These are phyloP conservation scores for Tinamus major DNA, from an alignment of 2,797 vertebrate genomes.

Conservation along the genomic window DNA sequence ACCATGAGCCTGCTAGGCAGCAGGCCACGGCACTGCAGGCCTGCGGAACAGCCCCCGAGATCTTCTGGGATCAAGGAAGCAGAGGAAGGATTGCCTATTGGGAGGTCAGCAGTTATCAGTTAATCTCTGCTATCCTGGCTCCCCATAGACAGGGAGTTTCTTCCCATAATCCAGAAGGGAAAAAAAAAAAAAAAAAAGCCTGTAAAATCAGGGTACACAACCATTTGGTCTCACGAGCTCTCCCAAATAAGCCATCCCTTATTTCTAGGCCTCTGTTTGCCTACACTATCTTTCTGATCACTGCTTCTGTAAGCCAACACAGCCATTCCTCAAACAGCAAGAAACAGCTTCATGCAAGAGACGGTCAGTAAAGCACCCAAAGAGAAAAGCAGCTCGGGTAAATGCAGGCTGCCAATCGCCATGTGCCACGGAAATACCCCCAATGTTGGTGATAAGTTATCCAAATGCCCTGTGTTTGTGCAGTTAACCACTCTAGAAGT, in stretches of 20 bases:
- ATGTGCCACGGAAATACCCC: neutral
- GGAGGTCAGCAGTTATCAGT: neutral
- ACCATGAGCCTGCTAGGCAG: accelerated
- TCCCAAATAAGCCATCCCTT: neutral
- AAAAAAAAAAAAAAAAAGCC: neutral
- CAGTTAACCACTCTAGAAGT: neutral
- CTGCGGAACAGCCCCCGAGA: neutral
- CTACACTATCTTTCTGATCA: neutral
- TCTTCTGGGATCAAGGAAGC: accelerated
- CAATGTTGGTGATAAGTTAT: neutral
- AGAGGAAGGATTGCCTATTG: accelerated
- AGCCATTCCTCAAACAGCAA: neutral
- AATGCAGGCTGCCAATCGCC: accelerated
- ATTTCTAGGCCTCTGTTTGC: neutral
- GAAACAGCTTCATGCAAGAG: accelerated
- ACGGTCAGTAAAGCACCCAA: neutral
- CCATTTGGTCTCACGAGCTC: neutral
- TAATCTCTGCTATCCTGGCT: neutral
- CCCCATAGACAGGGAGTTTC: neutral
- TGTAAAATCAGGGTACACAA: neutral
- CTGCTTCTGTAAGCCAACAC: neutral
- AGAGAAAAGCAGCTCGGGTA: neutral
- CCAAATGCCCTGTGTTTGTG: neutral
- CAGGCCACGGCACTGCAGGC: neutral
- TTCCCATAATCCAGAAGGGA: neutral